Percentiles rank a stretch among this genome's conserved stretches.
Evolutionary conservation across 2,888 invertebrate species (phyloP).

Genomic region (Agrilus cyanescens): DNA sequence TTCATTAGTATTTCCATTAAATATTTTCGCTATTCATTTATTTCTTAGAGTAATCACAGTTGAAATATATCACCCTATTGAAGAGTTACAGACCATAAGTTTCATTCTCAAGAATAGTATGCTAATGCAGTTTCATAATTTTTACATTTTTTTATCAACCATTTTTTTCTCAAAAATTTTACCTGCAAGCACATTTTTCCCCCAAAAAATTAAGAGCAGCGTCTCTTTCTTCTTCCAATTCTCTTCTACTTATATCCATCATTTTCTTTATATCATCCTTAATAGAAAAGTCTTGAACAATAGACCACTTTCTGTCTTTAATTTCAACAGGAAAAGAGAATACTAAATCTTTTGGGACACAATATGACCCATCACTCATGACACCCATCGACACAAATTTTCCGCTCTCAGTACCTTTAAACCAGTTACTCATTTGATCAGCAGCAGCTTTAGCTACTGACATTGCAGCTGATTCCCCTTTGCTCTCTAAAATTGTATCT

Average conservation of each 20-base stretch:
- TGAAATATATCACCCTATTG: no score
- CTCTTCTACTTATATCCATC: no score
- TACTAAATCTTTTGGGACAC: slow-evolving; percentile 69
- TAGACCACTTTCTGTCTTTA: slow-evolving; percentile 63
- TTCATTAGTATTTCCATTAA: no score
- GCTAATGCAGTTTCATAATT: no score
- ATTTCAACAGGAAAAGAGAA: slow-evolving; percentile 86
- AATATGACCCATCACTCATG: slow-evolving; percentile 83
- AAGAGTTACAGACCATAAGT: no score
- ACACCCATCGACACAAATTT: slow-evolving; percentile 88
- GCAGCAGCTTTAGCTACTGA: slow-evolving; percentile 93
- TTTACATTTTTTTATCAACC: no score
- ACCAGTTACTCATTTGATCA: slow-evolving; percentile 92
- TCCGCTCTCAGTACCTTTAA: slow-evolving; percentile 62
- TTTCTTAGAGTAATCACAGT: no score
- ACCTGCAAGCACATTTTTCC: no score
- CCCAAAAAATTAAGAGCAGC: background rate
- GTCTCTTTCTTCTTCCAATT: no score
- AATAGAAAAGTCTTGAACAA: slow-evolving; percentile 68
- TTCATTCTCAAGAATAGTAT: no score
- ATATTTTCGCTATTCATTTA: no score
- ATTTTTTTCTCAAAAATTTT: no score
- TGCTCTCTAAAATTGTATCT: slow-evolving; percentile 84
- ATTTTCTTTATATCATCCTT: slow-evolving; percentile 66
- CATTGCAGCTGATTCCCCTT: slow-evolving; percentile 92